These are phyloP conservation scores for Orthosia cruda DNA, from an alignment of 2,888 invertebrate genomes.

Conservation along the genomic window DNA sequence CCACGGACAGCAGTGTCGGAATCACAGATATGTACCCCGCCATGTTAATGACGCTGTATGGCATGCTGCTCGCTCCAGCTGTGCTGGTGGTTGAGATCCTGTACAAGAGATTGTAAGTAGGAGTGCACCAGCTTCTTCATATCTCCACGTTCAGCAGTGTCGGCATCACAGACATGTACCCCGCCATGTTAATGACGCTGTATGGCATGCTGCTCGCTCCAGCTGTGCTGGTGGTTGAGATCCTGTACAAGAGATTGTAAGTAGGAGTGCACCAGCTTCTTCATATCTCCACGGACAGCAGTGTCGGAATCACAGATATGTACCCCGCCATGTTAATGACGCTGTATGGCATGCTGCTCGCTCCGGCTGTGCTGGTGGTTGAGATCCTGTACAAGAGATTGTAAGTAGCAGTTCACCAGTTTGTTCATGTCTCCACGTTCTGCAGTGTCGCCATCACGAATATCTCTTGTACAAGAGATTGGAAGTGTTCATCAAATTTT, in stretches of 20 bases:
- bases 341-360: slow-evolving; percentile 85
- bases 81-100: slow-evolving; percentile 84
- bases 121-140: slow-evolving; percentile 52
- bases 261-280: slow-evolving; percentile 55
- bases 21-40: slow-evolving; percentile 91
- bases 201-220: slow-evolving; percentile 87
- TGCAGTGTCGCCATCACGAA: slow-evolving; percentile 92
- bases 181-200: slow-evolving; percentile 89
- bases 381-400: slow-evolving; percentile 82
- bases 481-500: too few species aligned
- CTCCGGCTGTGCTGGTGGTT: slow-evolving; percentile 83
- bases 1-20: slow-evolving; percentile 93
- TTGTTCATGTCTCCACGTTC: slow-evolving; percentile 90
- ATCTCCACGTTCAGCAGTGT: slow-evolving; percentile 93
- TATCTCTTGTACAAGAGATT: too few species aligned
- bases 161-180: slow-evolving; percentile 91
- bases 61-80: slow-evolving; percentile 83
- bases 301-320: slow-evolving; percentile 92
- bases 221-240: slow-evolving; percentile 83
- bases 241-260: slow-evolving; percentile 82
- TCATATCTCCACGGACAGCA: slow-evolving; percentile 90
- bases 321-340: slow-evolving; percentile 90
- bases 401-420: slow-evolving; percentile 73
- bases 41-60: slow-evolving; percentile 88
- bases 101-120: slow-evolving; percentile 82